phyloP scores from a whole-genome alignment of 2,888 invertebrate species.

The Nasonia oneida region DNA sequence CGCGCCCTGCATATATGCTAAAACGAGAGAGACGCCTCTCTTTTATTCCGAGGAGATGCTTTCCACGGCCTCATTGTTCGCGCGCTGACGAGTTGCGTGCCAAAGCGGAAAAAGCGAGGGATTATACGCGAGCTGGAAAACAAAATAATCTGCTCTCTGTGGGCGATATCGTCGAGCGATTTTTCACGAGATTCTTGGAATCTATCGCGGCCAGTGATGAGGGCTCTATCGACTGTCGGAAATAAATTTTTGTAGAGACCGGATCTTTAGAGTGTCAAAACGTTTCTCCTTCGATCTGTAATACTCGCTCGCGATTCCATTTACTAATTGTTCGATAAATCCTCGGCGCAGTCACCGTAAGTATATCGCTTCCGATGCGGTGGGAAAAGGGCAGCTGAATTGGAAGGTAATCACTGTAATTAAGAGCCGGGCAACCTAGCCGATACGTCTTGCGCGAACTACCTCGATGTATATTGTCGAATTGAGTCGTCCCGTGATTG shows the following conservation, averaged over 20 bases:
- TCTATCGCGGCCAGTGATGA: neutral
- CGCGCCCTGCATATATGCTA: constrained; percentile 52
- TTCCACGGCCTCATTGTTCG: neutral
- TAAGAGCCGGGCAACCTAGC: constrained; percentile 14
- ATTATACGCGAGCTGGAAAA: neutral
- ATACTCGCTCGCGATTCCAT: constrained; percentile 24
- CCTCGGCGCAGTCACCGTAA: neutral
- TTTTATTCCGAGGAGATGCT: neutral
- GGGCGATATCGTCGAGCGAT: neutral
- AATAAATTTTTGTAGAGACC: neutral
- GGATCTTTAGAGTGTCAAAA: constrained; percentile 34
- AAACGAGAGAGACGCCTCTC: neutral
- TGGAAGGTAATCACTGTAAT: constrained; percentile 59
- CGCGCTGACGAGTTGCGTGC: neutral
- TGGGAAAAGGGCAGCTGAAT: constrained; percentile 45
- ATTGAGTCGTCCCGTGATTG: constrained; percentile 52
- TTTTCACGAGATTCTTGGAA: neutral
- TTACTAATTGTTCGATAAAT: constrained; percentile 41
- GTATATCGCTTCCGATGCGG: neutral
- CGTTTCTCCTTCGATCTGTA: constrained; percentile 8
- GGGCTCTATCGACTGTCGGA: neutral
- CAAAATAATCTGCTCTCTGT: neutral
- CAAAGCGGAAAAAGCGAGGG: neutral
- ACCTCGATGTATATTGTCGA: constrained; percentile 27
- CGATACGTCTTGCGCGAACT: neutral